Conservation (phyloP, 2,113 vertebrate species). For the Hemichromis elongatus region DNA sequence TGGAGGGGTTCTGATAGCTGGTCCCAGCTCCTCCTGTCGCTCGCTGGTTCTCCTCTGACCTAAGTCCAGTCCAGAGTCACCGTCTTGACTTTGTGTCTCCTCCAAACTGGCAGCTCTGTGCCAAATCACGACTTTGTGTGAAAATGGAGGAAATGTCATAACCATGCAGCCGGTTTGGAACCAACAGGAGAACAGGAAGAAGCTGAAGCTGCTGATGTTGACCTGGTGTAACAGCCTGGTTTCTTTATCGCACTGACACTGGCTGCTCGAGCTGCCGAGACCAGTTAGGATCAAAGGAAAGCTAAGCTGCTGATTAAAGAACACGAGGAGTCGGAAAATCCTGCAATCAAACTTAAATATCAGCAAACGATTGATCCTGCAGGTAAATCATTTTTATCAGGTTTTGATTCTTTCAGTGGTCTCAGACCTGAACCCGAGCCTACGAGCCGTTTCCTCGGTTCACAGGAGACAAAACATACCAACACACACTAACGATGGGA, state of each 20-base stretch:
- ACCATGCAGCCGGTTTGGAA: accelerated
- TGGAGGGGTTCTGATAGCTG: not conserved
- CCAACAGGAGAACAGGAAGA: not conserved
- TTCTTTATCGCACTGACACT: accelerated
- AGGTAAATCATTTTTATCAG: not conserved
- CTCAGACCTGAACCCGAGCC: not conserved
- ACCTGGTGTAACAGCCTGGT: not conserved
- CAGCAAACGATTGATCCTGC: not conserved
- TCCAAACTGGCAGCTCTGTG: not conserved
- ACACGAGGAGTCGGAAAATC: not conserved
- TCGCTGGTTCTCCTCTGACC: not conserved
- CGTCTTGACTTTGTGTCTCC: no score
- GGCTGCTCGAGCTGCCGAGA: accelerated
- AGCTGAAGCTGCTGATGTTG: not conserved
- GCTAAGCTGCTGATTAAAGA: not conserved
- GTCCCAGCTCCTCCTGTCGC: no score
- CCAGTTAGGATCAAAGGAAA: not conserved
- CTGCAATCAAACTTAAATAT: not conserved
- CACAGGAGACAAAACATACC: not conserved
- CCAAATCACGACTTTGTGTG: not conserved
- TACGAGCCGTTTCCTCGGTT: no score
- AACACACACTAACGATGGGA: not conserved
- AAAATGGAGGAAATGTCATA: not conserved
- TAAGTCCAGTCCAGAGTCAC: not conserved
- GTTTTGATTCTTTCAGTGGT: not conserved